Base-by-base conservation (phyloP, 2,888 invertebrate genomes). In the Plagodis dolabraria region DNA sequence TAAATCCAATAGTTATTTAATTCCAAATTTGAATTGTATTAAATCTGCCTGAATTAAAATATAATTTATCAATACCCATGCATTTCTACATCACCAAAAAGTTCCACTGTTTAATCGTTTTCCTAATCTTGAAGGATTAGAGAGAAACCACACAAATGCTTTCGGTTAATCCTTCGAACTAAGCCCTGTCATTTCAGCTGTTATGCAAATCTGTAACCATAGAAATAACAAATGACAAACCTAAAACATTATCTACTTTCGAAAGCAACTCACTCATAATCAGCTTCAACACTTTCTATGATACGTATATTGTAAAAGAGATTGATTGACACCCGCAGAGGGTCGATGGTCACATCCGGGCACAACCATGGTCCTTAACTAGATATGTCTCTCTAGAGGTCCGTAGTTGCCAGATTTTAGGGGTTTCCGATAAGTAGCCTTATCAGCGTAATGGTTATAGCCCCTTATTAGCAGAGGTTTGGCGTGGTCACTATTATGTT, bases 271-370 rank as follows among this genome's bases (percentile, higher is more conserved):
- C 22, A 11, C 7, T 7, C 11, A 12, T 22, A 44, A 48, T 40
- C 34, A 57, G 42, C 22, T 22, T 33, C 12, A 57, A 36, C 33
- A 47, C 38, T 7, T 36, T 12, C 4, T 4, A 38, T 5, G 38
- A 38, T 38, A 9, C 7, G 38, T 43, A 12, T 11, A 8, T 6
- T 48, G 40, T 40, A 40, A 11, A 38, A 45, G 48, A 38, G 9
- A 59, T 52, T 52, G 54, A 54, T 34, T 35, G 47, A 12, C 46
- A 12, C 55, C 52, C 49, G 50, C 47, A 43, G 51, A 42, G 42
- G 50, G 49, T 56, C 51, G 56, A 61, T 49, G 48, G 53, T 45
- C 65, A 63, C 51, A 65, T 68, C 64, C 65, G 65, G 60, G 47
- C 22, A 49, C 55, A 59, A 55, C 53, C 49, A 60, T 58, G 48